Evolutionary conservation across 2,888 invertebrate species (phyloP), one percentile per base, ranked within the genome.

Genomic region (Volucella zonaria): DNA sequence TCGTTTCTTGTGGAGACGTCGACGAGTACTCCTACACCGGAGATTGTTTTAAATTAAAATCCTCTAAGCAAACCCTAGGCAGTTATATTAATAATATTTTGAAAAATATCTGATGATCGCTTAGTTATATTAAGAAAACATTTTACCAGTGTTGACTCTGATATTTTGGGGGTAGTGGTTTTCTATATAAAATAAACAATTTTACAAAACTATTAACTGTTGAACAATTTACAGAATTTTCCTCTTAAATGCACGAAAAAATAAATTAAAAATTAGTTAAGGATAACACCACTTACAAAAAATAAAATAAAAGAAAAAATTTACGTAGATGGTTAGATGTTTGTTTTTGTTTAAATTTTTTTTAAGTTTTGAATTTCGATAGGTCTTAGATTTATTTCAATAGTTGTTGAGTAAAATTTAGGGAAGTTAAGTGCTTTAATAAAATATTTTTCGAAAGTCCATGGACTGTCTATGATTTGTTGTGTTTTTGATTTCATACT

Each of bases 401-500:
- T 14, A 56, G 31, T 56, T 64, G 56, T 73, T 82, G 45, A 82
- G 38, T 61, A 11, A 52, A 61, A 56, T n/a, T 56, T 51, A 18
- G 15, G 15, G 58, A 75, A 61, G n/a, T 43, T 14, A 64, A 75
- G 49, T 64, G 68, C 58, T 64, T 64, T 51, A 80, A 75, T 70
- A 75, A 70, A 80, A 47, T 61, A 49, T 49, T 67, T 49, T 67
- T 80, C 61, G 31, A 43, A 45, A 62, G 54, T 31, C 42, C n/a
- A 8, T 43, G 49, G 38, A 1, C 62, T 74, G 42, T 61, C 47
- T 56, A 12, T 31, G 6, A 31, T 31, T 31, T 31, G 31, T 31
- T 31, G 4, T 31, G 6, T 31, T 31, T 31, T 31, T 6, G 31
- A 23, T 23, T 23, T 23, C 31, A 15, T 38, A 61, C 15, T 42